A percentile compares a stretch with the other conserved stretches of the same genome.
phyloP scores from a whole-genome alignment of 2,888 invertebrate genomes.

The Drosophila parthenogenetica region DNA sequence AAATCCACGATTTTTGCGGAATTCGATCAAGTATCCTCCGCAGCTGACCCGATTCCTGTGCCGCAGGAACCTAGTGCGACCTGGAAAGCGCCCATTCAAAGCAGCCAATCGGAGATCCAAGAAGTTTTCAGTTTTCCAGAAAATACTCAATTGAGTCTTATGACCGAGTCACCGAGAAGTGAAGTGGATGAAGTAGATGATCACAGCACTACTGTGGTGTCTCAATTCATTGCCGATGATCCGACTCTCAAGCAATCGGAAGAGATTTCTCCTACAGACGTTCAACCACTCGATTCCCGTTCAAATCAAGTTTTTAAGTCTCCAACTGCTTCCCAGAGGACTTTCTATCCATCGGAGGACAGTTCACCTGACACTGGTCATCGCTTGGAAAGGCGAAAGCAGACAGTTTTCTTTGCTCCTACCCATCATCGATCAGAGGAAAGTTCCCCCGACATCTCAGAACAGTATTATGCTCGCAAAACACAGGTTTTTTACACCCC shows the following conservation, averaged over 20 bases:
- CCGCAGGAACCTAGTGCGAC: background rate
- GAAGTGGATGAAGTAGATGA: background rate
- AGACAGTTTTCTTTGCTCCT: background rate
- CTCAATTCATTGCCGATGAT: background rate
- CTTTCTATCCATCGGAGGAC: background rate
- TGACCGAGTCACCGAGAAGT: background rate
- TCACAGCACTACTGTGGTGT: background rate
- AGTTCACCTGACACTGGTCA: background rate
- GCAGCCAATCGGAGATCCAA: background rate
- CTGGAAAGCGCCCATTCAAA: background rate
- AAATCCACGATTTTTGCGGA: background rate
- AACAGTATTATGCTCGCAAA: background rate
- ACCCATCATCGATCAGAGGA: background rate
- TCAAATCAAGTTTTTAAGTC: background rate
- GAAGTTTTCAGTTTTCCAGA: slow-evolving; percentile 4
- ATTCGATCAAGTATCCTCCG: no score
- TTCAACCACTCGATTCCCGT: background rate
- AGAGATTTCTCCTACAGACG: background rate
- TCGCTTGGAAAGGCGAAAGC: background rate
- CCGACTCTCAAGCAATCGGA: background rate
- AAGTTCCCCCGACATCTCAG: background rate
- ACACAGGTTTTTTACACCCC: no score
- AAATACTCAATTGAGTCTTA: background rate
- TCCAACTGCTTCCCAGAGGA: background rate
- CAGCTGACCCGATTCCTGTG: background rate